Percentiles rank a stretch among this genome's conserved stretches.
These are phyloP conservation scores for Huso huso DNA, from an alignment of 2,797 vertebrate species.

Conservation along the genomic window DNA sequence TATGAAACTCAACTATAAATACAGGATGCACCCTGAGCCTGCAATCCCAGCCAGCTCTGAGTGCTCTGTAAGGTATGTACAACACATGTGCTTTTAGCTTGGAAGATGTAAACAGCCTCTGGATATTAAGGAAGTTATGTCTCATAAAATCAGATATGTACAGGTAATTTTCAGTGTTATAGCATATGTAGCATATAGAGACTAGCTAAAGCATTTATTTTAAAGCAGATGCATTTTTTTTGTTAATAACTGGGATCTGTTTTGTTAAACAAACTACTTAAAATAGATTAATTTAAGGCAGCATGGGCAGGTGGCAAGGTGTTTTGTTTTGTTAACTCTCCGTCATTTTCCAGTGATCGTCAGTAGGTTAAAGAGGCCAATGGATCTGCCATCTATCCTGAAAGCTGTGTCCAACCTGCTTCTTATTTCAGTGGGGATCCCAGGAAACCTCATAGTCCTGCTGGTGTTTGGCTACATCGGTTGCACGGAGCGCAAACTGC, in stretches of 20 bases:
- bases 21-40: not conserved
- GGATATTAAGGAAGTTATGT: too few relatives aligned
- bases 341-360: too few relatives aligned
- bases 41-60: not conserved
- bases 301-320: too few relatives aligned
- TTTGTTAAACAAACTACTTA: too few relatives aligned
- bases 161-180: too few relatives aligned
- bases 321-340: too few relatives aligned
- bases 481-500: constrained; percentile 17
- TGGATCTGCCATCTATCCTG: constrained; percentile 28
- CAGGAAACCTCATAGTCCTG: constrained; percentile 31
- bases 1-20: not conserved
- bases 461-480: constrained; percentile 26
- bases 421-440: constrained; percentile 31
- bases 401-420: constrained; percentile 29
- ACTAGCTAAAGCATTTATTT: not conserved
- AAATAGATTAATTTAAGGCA: too few relatives aligned
- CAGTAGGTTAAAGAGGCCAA: not conserved
- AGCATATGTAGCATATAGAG: too few relatives aligned
- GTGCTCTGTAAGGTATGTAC: not conserved
- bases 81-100: not conserved
- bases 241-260: too few relatives aligned
- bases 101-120: too few relatives aligned
- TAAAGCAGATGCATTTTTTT: not conserved
- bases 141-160: too few relatives aligned